Evolutionary conservation across 2,797 vertebrate genomes (phyloP).

Genomic region (Halcyon smyrnensis): DNA sequence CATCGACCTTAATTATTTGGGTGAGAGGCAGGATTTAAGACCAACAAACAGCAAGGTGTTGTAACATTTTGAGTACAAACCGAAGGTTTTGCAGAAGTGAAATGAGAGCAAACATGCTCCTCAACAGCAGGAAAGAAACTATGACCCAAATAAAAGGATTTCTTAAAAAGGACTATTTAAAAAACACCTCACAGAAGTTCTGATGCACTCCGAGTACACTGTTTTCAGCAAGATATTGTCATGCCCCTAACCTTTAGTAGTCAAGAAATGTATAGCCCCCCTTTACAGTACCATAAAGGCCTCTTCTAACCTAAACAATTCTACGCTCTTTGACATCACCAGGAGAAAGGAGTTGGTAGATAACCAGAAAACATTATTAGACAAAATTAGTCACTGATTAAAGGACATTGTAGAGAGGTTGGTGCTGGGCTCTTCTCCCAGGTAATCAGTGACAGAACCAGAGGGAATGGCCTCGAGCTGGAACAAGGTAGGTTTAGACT

Average conservation of each 20-base stretch:
- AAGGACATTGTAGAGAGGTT: too few species aligned
- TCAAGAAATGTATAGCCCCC: not conserved
- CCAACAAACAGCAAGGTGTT: not conserved
- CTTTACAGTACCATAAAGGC: not conserved
- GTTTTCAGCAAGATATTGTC: not conserved
- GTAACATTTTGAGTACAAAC: not conserved
- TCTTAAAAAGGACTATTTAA: not conserved
- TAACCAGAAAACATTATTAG: not conserved
- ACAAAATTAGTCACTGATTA: not conserved
- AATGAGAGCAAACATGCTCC: not conserved
- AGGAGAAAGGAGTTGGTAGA: not conserved
- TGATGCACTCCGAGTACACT: accelerated
- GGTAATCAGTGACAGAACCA: too few species aligned
- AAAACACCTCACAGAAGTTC: not conserved
- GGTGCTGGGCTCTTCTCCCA: too few species aligned
- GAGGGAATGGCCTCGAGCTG: too few species aligned
- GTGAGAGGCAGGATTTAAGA: not conserved
- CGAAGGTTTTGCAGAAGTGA: not conserved
- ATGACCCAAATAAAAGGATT: not conserved
- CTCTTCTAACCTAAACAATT: not conserved
- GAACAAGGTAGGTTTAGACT: too few species aligned
- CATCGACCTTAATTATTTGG: not conserved
- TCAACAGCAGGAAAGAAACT: not conserved
- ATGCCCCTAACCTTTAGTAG: not conserved
- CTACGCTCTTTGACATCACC: not conserved